Percentiles rank a stretch among this genome's conserved stretches.
Evolutionary conservation across 2,888 invertebrate genomes (phyloP).

Genomic region (Tortrix viridana): DNA sequence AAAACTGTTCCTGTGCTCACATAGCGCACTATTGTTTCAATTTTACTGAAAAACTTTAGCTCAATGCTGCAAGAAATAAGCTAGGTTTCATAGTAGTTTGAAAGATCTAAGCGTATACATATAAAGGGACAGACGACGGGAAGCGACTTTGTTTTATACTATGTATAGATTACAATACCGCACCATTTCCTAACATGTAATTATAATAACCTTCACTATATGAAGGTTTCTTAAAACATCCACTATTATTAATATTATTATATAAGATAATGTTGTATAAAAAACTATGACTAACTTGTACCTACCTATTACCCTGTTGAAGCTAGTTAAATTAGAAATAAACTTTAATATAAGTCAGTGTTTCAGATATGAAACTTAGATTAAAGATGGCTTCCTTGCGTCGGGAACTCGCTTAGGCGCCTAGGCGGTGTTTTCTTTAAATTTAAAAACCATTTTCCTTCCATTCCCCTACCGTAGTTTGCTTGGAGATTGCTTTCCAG

Average conservation of each 20-base stretch:
- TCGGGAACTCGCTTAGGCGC: slow-evolving; percentile 15
- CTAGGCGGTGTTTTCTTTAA: slow-evolving; percentile 34
- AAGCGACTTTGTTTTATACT: too few species aligned
- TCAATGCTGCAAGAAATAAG: neutral
- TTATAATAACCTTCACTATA: too few species aligned
- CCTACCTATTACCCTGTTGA: too few species aligned
- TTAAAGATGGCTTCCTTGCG: slow-evolving; percentile 6
- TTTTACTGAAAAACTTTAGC: slow-evolving; percentile 28
- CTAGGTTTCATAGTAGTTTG: neutral
- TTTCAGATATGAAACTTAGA: slow-evolving; percentile 12
- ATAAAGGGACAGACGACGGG: too few species aligned
- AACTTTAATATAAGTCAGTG: neutral
- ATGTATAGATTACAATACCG: too few species aligned
- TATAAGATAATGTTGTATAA: too few species aligned
- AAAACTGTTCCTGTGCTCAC: slow-evolving; percentile 36
- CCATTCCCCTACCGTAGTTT: slow-evolving; percentile 36
- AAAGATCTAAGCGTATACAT: neutral
- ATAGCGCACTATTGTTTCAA: slow-evolving; percentile 38
- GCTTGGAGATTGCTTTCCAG: slow-evolving; percentile 32
- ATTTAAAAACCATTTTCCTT: slow-evolving; percentile 37
- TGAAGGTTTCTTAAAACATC: too few species aligned
- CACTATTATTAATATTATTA: too few species aligned
- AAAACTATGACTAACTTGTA: too few species aligned
- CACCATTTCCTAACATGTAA: too few species aligned
- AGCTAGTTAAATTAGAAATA: neutral